phyloP scores from a whole-genome alignment of 2,797 vertebrate genomes.

The Hirundo rustica region DNA sequence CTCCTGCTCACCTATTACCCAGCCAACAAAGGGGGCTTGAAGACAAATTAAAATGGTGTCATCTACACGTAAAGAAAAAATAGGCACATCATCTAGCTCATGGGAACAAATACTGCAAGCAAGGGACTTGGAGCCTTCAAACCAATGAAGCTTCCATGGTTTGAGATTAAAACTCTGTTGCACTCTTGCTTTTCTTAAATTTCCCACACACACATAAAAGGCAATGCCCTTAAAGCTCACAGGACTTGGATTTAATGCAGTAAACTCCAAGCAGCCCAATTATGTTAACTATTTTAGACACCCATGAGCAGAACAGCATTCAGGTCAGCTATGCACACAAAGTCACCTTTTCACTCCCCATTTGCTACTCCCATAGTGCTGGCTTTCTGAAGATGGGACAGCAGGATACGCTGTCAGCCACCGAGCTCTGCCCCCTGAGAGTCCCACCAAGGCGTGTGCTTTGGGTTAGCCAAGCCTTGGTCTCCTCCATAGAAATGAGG shows the following conservation, averaged over 20 bases:
- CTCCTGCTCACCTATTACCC: neutral
- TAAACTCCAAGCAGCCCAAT: neutral
- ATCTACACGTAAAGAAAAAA: neutral
- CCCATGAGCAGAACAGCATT: neutral
- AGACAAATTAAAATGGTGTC: neutral
- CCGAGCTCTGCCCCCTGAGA: neutral
- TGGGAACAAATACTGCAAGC: neutral
- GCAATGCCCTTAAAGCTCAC: neutral
- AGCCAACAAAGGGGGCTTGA: neutral
- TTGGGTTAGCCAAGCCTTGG: neutral
- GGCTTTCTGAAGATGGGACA: neutral
- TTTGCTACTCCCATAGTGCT: neutral
- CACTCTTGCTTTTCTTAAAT: neutral
- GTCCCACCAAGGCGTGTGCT: neutral
- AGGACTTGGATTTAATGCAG: neutral
- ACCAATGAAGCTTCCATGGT: neutral
- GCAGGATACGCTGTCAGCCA: accelerated
- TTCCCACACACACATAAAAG: neutral
- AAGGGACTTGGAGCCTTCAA: neutral
- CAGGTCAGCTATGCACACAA: neutral
- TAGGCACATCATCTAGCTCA: neutral
- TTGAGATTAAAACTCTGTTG: neutral
- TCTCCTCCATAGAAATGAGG: neutral
- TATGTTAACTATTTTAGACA: neutral
- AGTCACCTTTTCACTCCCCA: neutral